These are phyloP conservation scores for Microchirus variegatus DNA, from an alignment of 2,797 vertebrate species.

Conservation along the genomic window DNA sequence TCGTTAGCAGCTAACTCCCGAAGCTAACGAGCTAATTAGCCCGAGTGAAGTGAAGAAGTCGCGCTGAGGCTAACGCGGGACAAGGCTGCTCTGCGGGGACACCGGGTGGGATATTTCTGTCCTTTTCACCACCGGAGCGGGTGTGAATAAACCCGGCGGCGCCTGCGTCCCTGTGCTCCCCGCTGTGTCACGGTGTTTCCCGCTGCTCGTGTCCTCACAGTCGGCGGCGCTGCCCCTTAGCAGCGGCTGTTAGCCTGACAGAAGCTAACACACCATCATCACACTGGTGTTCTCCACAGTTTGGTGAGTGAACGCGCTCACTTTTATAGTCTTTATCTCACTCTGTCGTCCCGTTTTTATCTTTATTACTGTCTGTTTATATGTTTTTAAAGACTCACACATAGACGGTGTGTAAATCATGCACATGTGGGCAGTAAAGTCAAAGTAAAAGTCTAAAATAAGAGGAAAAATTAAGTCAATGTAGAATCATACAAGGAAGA, in stretches of 20 bases:
- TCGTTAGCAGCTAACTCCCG: constrained; percentile 36
- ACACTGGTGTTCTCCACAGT: background rate
- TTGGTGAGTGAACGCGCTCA: background rate
- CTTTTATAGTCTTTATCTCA: background rate
- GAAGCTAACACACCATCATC: background rate
- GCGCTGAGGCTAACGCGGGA: constrained; percentile 29
- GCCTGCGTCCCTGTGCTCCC: background rate
- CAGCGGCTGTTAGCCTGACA: background rate
- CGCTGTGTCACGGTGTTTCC: background rate
- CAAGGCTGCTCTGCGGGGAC: constrained; percentile 12
- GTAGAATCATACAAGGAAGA: no score
- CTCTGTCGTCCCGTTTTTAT: background rate
- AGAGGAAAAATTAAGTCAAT: no score
- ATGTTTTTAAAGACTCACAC: no score
- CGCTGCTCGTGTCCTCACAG: background rate
- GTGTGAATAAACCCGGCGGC: background rate
- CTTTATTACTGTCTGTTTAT: no score
- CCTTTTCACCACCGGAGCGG: background rate
- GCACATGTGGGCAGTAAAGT: no score
- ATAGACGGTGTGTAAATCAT: no score
- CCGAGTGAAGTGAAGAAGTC: constrained; percentile 51
- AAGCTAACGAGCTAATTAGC: constrained; percentile 44
- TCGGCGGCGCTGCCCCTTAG: constrained; percentile 10
- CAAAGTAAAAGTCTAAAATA: no score
- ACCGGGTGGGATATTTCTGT: background rate